Base-by-base conservation (phyloP, 2,888 invertebrate genomes). In the Tribolium freemani region DNA sequence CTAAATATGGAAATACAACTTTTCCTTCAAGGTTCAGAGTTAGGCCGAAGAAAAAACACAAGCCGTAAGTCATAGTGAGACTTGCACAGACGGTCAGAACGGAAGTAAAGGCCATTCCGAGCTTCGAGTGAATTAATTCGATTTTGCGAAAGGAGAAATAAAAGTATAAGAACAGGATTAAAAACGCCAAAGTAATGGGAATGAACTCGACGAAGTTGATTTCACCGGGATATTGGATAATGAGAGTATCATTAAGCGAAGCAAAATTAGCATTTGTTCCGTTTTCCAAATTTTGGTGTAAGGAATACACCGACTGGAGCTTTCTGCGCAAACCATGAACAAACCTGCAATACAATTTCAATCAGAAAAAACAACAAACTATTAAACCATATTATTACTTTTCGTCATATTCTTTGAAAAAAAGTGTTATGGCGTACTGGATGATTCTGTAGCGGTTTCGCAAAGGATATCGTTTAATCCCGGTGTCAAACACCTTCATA, bases 71-170 rank as follows among this genome's bases (percentile, higher is more conserved):
- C 95, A 98, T 98, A 38, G 94, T 91, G 6, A 99, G 88, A 57
- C 97, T 97, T 1, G 94, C 93, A 9, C 93, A 89, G 5, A 95
- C 94, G 0, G 97, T 97, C 6, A 95, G 87, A 3, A 96, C 95
- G 0, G 98, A 96, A 81, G 96, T 94, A 46, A 97, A 90, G 0
- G 99, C 97, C 83, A 99, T 90, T 20, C 92, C 92, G 10, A 93
- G 84, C 87, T 97, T 96, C 0, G 96, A 96, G 82, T 94, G 94
- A 45, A 96, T 94, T 83, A 96, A 91, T 85, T 97, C 98, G 73
- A 99, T 97, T 88, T 99, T 99, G 78, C 97, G 90, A 38, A 98
- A 95, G 20, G 97, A 97, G 86, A 97, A 98, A 84, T 98, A 98
- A 30, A 98, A 93, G 83, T 98, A 99, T 20, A 96, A 88, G 84